Conservation (phyloP, 2,888 invertebrate genomes). For the Pantelozetes paolii region DNA sequence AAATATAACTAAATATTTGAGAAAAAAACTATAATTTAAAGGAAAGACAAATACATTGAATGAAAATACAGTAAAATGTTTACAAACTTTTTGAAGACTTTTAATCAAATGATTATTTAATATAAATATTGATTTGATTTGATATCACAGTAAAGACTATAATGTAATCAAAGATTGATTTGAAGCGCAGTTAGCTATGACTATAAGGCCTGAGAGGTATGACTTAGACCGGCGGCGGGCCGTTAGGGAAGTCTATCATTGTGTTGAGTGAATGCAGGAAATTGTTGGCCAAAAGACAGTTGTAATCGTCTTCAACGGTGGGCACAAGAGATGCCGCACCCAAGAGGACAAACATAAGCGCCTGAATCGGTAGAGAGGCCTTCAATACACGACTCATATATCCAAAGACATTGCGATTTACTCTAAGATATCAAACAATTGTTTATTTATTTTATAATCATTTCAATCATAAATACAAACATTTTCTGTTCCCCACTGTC, state of each 20-base stretch:
- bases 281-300: slow-evolving; percentile 77
- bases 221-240: slow-evolving; percentile 69
- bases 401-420: slow-evolving; percentile 59
- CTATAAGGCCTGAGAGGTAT: background rate
- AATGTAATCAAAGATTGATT: slow-evolving; percentile 15
- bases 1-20: too few relatives aligned
- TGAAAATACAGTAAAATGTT: too few relatives aligned
- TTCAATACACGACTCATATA: slow-evolving; percentile 84
- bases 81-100: background rate
- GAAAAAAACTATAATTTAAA: too few relatives aligned
- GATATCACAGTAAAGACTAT: slow-evolving; percentile 25
- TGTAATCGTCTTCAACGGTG: slow-evolving; percentile 72
- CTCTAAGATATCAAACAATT: slow-evolving; percentile 53
- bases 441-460: too few relatives aligned
- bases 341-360: slow-evolving; percentile 82
- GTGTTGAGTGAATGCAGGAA: slow-evolving; percentile 79
- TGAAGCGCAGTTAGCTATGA: background rate
- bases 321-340: slow-evolving; percentile 90
- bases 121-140: background rate
- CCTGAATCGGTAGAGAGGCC: slow-evolving; percentile 89
- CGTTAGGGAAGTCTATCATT: slow-evolving; percentile 82
- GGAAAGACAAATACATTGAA: too few relatives aligned
- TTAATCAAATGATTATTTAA: background rate
- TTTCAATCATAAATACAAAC: background rate
- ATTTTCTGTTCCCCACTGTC: background rate